Conservation (phyloP, 2,888 invertebrate species). For the Carabus problematicus region DNA sequence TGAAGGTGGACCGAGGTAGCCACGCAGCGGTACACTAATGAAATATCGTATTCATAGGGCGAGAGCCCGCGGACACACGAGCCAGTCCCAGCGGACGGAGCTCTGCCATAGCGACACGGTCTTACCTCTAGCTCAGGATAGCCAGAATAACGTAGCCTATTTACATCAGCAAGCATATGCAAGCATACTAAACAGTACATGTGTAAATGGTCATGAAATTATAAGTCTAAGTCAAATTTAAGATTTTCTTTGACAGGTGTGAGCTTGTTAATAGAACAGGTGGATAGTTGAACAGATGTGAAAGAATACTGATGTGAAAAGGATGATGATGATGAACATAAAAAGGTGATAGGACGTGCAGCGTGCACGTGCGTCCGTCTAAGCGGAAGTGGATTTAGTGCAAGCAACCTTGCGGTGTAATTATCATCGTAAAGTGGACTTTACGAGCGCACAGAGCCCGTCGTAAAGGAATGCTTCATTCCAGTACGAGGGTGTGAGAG, state of each 20-base stretch:
- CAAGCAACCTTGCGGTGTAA: constrained; percentile 50
- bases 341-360: constrained; percentile 15
- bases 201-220: too few species aligned
- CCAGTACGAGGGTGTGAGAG: constrained; percentile 45
- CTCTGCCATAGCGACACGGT: constrained; percentile 4
- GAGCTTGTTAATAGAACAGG: too few species aligned
- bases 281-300: neutral
- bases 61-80: constrained; percentile 50
- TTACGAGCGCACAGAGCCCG: constrained; percentile 57
- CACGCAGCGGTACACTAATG: constrained; percentile 51
- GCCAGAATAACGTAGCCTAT: neutral
- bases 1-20: constrained; percentile 9
- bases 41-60: constrained; percentile 61
- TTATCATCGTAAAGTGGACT: constrained; percentile 62
- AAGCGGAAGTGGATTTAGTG: constrained; percentile 22
- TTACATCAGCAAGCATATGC: neutral
- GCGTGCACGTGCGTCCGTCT: constrained; percentile 3
- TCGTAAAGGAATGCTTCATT: constrained; percentile 59
- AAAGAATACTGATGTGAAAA: neutral
- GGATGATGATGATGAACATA: neutral
- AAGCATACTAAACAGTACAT: too few species aligned
- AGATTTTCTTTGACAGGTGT: neutral
- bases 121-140: neutral
- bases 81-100: constrained; percentile 18
- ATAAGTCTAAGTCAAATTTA: neutral